These are phyloP conservation scores for Brachionus paranguensis DNA, from an alignment of 1,140 invertebrate species.

Conservation along the genomic window DNA sequence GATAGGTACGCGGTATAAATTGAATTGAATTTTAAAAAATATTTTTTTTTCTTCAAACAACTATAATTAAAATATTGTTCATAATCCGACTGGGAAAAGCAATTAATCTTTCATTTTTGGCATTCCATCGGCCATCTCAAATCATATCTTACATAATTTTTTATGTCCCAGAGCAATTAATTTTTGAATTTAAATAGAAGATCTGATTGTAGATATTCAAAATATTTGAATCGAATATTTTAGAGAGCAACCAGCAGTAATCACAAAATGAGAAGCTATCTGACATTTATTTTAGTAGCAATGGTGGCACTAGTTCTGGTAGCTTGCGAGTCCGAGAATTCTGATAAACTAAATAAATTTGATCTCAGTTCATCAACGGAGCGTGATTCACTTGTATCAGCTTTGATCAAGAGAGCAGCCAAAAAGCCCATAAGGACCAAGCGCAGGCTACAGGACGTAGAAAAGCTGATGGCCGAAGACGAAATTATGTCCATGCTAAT, in stretches of 20 bases:
- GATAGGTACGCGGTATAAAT: neutral
- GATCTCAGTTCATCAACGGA: neutral
- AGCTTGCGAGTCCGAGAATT: neutral
- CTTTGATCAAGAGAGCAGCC: neutral
- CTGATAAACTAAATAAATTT: neutral
- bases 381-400: neutral
- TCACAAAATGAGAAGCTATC: neutral
- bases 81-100: neutral
- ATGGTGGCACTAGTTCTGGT: neutral
- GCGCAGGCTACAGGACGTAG: conserved; percentile 13
- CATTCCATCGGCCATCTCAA: neutral
- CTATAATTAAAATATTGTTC: neutral
- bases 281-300: neutral
- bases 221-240: neutral
- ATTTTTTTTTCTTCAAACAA: neutral
- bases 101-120: neutral
- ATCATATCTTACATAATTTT: neutral
- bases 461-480: conserved; percentile 30
- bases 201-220: neutral
- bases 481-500: conserved; percentile 25
- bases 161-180: neutral
- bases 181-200: neutral
- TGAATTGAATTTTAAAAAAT: neutral
- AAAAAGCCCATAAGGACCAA: neutral
- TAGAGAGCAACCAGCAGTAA: neutral